Evolutionary conservation across 2,888 invertebrate species (phyloP).

Genomic region (Cyaniris semiargus): DNA sequence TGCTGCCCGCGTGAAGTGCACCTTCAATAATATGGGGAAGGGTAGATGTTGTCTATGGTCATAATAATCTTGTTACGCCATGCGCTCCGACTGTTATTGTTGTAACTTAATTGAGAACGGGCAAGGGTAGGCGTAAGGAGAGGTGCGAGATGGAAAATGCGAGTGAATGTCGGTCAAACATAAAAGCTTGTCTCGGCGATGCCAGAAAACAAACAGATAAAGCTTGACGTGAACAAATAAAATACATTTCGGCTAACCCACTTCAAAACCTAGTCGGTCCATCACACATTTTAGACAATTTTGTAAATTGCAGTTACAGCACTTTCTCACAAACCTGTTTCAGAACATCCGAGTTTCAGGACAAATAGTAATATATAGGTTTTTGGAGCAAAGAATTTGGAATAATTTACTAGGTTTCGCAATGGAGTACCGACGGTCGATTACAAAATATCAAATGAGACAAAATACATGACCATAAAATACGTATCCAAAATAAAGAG

Average conservation of each 20-base stretch:
- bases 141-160: slow-evolving; percentile 68
- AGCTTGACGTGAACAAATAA: slow-evolving; percentile 64
- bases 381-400: slow-evolving; percentile 33
- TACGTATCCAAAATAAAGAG: slow-evolving; percentile 41
- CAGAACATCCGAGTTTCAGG: not conserved
- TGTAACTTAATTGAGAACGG: slow-evolving; percentile 61
- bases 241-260: slow-evolving; percentile 13
- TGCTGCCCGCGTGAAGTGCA: slow-evolving; percentile 73
- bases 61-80: slow-evolving; percentile 58
- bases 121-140: slow-evolving; percentile 70
- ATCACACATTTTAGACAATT: not conserved
- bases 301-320: not conserved
- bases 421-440: not conserved
- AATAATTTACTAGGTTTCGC: slow-evolving; percentile 1
- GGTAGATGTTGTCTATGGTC: slow-evolving; percentile 51
- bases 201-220: slow-evolving; percentile 81
- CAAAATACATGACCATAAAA: slow-evolving; percentile 25
- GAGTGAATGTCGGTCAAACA: slow-evolving; percentile 56
- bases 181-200: slow-evolving; percentile 69
- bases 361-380: not conserved
- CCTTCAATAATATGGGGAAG: slow-evolving; percentile 53
- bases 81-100: slow-evolving; percentile 69
- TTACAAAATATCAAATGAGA: slow-evolving; percentile 13
- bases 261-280: not conserved
- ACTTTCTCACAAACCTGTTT: slow-evolving; percentile 1